phyloP scores from a whole-genome alignment of 2,113 vertebrate genomes.

The Trochalopteron elliotii region DNA sequence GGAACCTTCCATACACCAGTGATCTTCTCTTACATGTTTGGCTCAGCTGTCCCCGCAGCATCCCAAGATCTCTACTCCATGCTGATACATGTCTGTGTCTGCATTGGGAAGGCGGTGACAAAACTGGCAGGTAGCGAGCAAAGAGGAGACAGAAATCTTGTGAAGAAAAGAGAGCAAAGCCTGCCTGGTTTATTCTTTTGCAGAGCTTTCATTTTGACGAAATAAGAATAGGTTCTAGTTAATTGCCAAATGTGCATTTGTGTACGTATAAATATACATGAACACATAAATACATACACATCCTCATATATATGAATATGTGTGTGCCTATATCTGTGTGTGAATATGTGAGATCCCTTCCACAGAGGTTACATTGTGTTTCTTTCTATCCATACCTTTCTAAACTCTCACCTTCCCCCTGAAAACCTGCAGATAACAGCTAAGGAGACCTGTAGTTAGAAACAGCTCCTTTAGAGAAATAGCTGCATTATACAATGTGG shows the following conservation, averaged over 20 bases:
- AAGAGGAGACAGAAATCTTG: not conserved
- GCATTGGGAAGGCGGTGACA: not conserved
- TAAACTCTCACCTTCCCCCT: not conserved
- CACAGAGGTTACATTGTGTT: not conserved
- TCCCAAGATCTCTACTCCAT: not conserved
- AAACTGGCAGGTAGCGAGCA: not conserved
- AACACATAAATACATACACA: too few relatives aligned
- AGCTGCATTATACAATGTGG: not conserved
- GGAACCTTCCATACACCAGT: not conserved
- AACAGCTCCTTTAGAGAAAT: not conserved
- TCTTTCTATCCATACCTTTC: not conserved
- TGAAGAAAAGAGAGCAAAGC: not conserved
- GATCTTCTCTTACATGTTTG: not conserved
- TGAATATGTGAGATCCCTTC: not conserved
- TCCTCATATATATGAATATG: too few relatives aligned
- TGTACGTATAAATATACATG: not conserved
- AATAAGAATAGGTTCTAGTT: not conserved
- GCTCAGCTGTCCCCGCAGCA: not conserved
- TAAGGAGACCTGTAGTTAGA: not conserved
- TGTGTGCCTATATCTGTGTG: not conserved
- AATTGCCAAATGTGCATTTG: not conserved
- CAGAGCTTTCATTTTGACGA: not conserved
- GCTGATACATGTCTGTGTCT: accelerated
- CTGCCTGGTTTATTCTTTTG: not conserved
- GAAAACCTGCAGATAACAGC: not conserved